phyloP scores from a whole-genome alignment of 2,113 vertebrate species.

The Neodontobutis hainanensis region DNA sequence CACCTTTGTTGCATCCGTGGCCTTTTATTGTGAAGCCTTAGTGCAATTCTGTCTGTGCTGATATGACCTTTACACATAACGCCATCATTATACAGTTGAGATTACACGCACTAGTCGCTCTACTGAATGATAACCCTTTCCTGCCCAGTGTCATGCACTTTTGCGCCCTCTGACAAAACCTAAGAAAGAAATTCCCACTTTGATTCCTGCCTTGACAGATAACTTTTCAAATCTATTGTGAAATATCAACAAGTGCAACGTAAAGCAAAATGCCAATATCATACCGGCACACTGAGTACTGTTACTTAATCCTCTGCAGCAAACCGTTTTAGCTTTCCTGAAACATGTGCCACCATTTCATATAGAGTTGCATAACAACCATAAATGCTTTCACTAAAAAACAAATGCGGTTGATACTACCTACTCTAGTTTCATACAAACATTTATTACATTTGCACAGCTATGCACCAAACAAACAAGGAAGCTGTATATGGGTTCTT shows the following conservation, averaged over 20 bases:
- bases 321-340: slow-evolving; percentile 36
- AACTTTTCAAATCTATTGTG: neutral
- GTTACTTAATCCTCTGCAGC: neutral
- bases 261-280: neutral
- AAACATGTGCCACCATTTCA: slow-evolving; percentile 9
- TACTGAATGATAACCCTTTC: slow-evolving; percentile 26
- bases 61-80: slow-evolving; percentile 60
- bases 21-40: slow-evolving; percentile 1
- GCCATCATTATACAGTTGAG: slow-evolving; percentile 11
- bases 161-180: neutral
- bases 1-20: slow-evolving; percentile 10
- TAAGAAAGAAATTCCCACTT: neutral
- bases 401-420: too few species aligned
- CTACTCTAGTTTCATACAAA: too few species aligned
- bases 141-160: neutral
- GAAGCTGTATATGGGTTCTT: neutral
- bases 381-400: too few species aligned
- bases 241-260: neutral
- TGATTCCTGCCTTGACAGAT: neutral
- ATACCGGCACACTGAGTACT: neutral
- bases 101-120: neutral
- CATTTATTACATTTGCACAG: neutral
- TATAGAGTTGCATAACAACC: slow-evolving; percentile 35
- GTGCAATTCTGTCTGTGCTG: slow-evolving; percentile 4
- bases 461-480: slow-evolving; percentile 27